Base-by-base conservation (phyloP, 2,888 invertebrate species). In the Tricholauxania praeusta region DNA sequence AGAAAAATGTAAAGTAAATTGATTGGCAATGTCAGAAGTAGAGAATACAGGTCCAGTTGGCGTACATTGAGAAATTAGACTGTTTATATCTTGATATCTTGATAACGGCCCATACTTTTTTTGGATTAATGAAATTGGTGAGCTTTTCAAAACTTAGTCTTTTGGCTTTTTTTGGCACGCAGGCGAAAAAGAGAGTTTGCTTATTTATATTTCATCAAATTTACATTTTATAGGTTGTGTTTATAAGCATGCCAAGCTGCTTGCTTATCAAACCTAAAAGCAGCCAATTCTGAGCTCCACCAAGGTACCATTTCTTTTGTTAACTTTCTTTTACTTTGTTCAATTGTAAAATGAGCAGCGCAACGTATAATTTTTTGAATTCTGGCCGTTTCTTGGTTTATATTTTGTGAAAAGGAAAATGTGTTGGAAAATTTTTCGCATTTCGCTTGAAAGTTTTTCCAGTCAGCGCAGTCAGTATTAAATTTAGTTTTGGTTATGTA, bases 51-150 rank as follows among this genome's bases (percentile, higher is more conserved):
- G 2, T 1, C 59, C 59, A 32, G 15, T 17, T 22, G 7, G 10
- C 15, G 1, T 15, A 17, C 10, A 15, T 59, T 59, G 32, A 17
- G 8, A 19, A 32, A 59, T 19, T 1, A 5, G 19, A 32, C 22
- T 59, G 59, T 10, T 19, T 59, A 32, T 15, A 32, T 15, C 60
- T 51, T 15, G 60, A 51, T 1, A 17, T 59, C n/a, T 51, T 69
- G 22, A 69, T 69, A 69, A 59, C 60, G 8, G 69, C 51, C 69
- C 60, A 69, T 2, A 69, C 32, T 59, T 60, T 19, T 60, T 59
- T 28, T 14, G 60, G 69, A 5, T 59, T 48, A 17, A 59, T 69
- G 8, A n/a, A 28, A 19, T 59, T 19, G 47, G 60, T 59, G 49
- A 59, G 28, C 15, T 69, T 59, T 69, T 69, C 60, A 0, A 69